phyloP scores from a whole-genome alignment of 2,113 vertebrate genomes.

The Genyomyrus donnyi region DNA sequence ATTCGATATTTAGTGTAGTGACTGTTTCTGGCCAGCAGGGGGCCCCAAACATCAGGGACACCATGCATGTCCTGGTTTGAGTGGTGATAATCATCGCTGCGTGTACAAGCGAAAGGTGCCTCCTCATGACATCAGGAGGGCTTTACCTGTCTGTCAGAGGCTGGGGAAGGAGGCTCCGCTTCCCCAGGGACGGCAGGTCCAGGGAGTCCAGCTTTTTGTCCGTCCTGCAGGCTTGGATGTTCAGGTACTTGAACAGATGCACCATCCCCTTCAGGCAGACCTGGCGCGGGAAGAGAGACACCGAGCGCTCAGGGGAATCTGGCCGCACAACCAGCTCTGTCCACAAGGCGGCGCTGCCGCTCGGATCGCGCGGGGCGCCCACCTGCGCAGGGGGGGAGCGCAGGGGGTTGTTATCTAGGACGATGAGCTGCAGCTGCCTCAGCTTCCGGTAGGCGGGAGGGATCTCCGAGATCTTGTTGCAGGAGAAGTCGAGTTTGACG shows the following conservation, averaged over 20 bases:
- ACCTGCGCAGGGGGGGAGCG: conserved; percentile 95
- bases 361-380: conserved; percentile 28
- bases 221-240: conserved; percentile 87
- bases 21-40: not conserved
- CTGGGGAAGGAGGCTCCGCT: conserved; percentile 85
- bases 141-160: conserved; percentile 88
- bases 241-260: conserved; percentile 97
- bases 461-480: conserved; percentile 98
- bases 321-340: no score
- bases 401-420: conserved; percentile 96
- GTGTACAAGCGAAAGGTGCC: not conserved
- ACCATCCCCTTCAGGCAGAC: conserved; percentile 97
- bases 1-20: not conserved
- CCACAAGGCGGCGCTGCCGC: not conserved
- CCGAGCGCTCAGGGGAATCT: not conserved
- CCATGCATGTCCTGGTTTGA: no score
- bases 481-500: conserved; percentile 94
- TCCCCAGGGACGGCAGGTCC: conserved; percentile 83
- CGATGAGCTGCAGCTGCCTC: conserved; percentile 83
- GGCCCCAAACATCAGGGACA: not conserved
- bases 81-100: no score
- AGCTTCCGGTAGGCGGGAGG: conserved; percentile 85
- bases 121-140: no score
- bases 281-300: conserved; percentile 47
- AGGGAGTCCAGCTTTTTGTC: conserved; percentile 97